phyloP scores from a whole-genome alignment of 1,140 invertebrate genomes.

The Achatina immaculata region DNA sequence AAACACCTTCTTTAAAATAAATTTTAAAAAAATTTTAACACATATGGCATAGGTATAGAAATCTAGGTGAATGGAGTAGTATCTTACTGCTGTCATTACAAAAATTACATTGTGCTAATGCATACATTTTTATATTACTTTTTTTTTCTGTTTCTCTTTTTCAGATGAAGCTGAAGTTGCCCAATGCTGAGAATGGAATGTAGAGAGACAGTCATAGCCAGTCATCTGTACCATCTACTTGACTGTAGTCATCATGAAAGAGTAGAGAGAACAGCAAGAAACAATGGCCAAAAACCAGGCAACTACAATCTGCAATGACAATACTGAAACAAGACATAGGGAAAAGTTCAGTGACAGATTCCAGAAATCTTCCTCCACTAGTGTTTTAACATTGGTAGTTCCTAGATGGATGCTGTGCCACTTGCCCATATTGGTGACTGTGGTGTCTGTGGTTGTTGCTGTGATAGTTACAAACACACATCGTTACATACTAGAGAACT shows the following conservation, averaged over 20 bases:
- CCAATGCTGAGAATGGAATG: too few species aligned
- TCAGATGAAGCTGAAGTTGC: too few species aligned
- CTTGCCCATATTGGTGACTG: not conserved
- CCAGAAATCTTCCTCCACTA: not conserved
- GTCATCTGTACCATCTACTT: not conserved
- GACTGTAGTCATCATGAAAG: not conserved
- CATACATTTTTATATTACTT: too few species aligned
- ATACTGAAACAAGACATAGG: not conserved
- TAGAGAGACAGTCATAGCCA: not conserved
- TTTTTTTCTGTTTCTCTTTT: too few species aligned
- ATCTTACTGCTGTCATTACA: too few species aligned
- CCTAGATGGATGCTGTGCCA: constrained; percentile 20
- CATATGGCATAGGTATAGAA: too few species aligned
- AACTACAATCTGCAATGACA: not conserved
- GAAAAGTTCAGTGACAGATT: not conserved
- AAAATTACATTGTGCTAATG: too few species aligned
- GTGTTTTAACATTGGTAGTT: not conserved
- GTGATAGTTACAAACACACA: not conserved
- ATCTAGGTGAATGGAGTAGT: too few species aligned
- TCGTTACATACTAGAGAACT: not conserved
- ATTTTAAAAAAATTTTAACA: too few species aligned
- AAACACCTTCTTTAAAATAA: too few species aligned
- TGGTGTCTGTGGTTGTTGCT: not conserved
- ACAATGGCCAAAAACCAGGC: not conserved
- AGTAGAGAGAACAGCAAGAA: not conserved